Evolutionary conservation across 2,113 vertebrate species (phyloP), one percentile per base, ranked within the genome.

Genomic region (Mesitornis unicolor): DNA sequence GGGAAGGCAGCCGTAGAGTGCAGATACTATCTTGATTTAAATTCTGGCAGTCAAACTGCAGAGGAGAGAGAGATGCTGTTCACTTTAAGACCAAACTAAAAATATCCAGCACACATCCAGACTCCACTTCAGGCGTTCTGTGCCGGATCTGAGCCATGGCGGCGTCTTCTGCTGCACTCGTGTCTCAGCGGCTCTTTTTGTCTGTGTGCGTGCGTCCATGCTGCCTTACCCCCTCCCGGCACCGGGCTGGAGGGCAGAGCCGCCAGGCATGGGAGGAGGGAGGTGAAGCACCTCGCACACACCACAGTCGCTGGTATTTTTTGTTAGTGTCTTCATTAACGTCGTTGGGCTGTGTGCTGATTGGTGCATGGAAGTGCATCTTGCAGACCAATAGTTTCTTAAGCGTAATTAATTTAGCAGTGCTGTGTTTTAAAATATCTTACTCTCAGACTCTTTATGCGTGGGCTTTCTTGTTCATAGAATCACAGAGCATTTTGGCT

Each of bases 31-130:
- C 40, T 33, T 4, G 68, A 21, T 19, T 21, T 87, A 25, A 7
- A 6, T 47, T 59, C 31, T 61, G 31, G 21, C 31, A 10, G 61
- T 5, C 2, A 51, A 35, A 16, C 70, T 36, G 87, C 65, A 17
- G 84, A 36, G 71, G 19, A 16, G 57, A 13, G 19, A 16, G 57
- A 13, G 81, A 7, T 3, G 68, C 75, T 13, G 88, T 57, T 89
- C 61, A 3, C 87, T 90, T 87, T 74, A 78, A 90, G 80, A 42
- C 54, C 61, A 20, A 91, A 84, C 89, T 71, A 63, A 87, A 93
- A 95, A 94, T 84, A 92, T 0, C 36, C 63, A 6, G 57, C 26
- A 24, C 22, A 2, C 43, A 36, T 11, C 81, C 90, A 17, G 92
- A 24, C 40, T 11, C 16, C 76, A 33, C 89, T 84, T 4, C 0